Evolutionary conservation across 2,888 invertebrate genomes (phyloP).

Genomic region (Acleris holmiana): DNA sequence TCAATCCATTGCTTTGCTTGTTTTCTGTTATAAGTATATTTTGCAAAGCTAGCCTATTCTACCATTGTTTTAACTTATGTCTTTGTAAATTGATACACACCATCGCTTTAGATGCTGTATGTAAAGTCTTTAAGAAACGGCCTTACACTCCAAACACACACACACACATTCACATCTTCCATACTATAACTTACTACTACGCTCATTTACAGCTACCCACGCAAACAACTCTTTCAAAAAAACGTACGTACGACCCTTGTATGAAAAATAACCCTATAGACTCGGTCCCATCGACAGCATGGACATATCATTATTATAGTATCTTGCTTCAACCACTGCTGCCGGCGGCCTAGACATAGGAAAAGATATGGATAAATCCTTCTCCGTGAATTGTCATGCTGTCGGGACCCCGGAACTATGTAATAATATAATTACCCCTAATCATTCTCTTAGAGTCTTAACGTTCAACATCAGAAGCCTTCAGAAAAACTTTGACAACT

Average conservation of each 20-base stretch:
- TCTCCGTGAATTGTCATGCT: not conserved
- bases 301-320: not conserved
- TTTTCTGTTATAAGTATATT: not conserved
- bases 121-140: not conserved
- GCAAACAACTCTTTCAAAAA: not conserved
- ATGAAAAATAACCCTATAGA: not conserved
- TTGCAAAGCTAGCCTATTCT: too few relatives aligned
- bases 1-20: not conserved
- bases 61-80: too few relatives aligned
- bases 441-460: not conserved
- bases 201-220: not conserved
- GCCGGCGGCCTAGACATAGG: not conserved
- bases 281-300: not conserved
- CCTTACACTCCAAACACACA: not conserved
- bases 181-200: not conserved
- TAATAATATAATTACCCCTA: not conserved
- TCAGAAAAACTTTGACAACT: slow-evolving; percentile 15
- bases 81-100: too few relatives aligned
- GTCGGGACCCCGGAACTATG: slow-evolving; percentile 5
- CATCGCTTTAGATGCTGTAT: too few relatives aligned
- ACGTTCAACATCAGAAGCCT: slow-evolving; percentile 19
- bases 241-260: not conserved
- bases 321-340: not conserved
- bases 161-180: not conserved
- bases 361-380: not conserved